Evolutionary conservation across 1,140 invertebrate species (phyloP).

Genomic region (Cylas formicarius): DNA sequence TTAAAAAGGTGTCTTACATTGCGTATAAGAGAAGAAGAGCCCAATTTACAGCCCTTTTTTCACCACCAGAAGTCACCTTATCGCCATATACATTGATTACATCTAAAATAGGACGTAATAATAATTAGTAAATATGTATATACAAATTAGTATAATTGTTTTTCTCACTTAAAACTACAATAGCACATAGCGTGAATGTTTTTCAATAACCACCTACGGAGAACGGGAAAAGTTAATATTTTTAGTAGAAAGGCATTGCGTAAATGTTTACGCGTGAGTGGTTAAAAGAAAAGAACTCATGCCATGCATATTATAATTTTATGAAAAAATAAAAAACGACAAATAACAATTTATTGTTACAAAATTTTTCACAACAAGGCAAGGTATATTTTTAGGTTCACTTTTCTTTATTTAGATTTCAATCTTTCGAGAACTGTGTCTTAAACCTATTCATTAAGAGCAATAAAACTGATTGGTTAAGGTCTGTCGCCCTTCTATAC

Average conservation of each 20-base stretch:
- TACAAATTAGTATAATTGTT: conserved; percentile 10
- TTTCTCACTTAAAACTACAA: conserved; percentile 5
- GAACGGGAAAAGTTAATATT: conserved; percentile 6
- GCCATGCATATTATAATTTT: conserved; percentile 16
- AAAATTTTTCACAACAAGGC: no score
- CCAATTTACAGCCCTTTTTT: conserved; percentile 30
- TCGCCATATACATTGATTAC: conserved; percentile 72
- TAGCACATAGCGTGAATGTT: conserved; percentile 11
- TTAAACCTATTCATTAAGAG: no score
- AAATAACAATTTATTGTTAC: no score
- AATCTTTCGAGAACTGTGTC: no score
- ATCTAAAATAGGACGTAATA: conserved; percentile 58
- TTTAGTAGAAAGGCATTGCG: conserved; percentile 10
- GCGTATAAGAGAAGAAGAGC: conserved; percentile 34
- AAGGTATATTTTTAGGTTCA: no score
- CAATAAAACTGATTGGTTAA: conserved; percentile 32
- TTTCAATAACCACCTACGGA: conserved; percentile 16
- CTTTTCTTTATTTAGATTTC: no score
- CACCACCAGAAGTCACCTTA: conserved; percentile 46
- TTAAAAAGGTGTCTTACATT: conserved; percentile 39
- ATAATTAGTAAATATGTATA: conserved; percentile 27
- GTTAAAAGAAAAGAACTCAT: conserved; percentile 18
- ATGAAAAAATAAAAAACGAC: conserved; percentile 9
- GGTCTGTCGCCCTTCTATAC: conserved; percentile 34
- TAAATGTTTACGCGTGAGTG: conserved; percentile 9